Base-by-base conservation (phyloP, 2,888 invertebrate species). In the Sinopyrophorus schimmeli region DNA sequence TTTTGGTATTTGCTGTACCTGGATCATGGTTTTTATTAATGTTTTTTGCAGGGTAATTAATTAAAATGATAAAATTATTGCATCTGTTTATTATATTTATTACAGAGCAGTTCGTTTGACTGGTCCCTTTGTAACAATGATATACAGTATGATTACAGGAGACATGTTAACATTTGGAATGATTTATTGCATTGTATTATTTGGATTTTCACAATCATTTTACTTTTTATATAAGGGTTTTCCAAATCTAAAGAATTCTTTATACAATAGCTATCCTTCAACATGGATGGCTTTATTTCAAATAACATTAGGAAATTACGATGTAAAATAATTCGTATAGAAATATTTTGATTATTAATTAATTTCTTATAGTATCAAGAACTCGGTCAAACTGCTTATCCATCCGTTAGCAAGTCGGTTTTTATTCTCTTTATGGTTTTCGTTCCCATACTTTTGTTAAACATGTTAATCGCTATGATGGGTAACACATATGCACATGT, bases 381-480 rank as follows among this genome's bases (percentile, higher is more conserved):
- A 65, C 81, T 99, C 55, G 84, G 88, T 46, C 81, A 86, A 67
- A 94, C 95, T 1, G 89, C 91, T 1, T 96, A 97, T 71, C 92
- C 95, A 4, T 87, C 88, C 57, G 77, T 98, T 53, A 90, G 93
- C 14, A 97, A 98, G 77, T 86, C 92, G 0, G 92, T 98, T n/a
- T 99, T 99, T 72, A 89, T 93, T 0, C 80, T 96, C 49, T 99
- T 98, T 72, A 97, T 98, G 95, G 92, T 99, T 44, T 87, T 98
- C 62, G 95, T 98, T 52, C 98, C 98, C 1, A 97, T 98, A 66
- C 76, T 98, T 34, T 76, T 98, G 64, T 81, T 98, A 7, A 98
- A 98, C 83, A 98, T 89, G 87, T 81, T 99, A 73, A 99, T 99
- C 58, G 99, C 99, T 55, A 99, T 98, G 98, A 99, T 99, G 98